Evolutionary conservation across 2,888 invertebrate genomes (phyloP).

Genomic region (Eulithis prunata): DNA sequence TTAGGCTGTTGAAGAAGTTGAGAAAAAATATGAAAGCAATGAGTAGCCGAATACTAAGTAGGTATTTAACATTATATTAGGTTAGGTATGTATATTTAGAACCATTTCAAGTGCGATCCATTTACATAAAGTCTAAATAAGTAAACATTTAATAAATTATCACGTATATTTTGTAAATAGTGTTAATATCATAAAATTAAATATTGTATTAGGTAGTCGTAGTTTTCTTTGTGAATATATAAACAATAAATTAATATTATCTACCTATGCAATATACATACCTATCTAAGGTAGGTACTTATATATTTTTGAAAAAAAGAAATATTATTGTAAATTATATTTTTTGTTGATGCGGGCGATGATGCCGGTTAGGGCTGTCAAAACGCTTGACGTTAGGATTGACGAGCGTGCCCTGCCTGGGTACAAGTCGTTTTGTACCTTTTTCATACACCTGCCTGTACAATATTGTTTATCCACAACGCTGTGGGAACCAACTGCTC

Average conservation of each 20-base stretch:
- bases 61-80: too few relatives aligned
- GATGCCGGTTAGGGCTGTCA: constrained; percentile 83
- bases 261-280: too few relatives aligned
- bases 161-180: too few relatives aligned
- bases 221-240: too few relatives aligned
- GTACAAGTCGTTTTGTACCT: constrained; percentile 67
- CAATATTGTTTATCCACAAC: constrained; percentile 64
- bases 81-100: too few relatives aligned
- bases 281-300: not conserved
- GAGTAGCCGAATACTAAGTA: too few relatives aligned
- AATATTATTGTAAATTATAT: constrained; percentile 45
- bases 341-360: constrained; percentile 63
- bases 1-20: not conserved
- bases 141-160: too few relatives aligned
- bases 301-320: not conserved
- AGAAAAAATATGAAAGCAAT: not conserved
- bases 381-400: constrained; percentile 79
- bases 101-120: too few relatives aligned
- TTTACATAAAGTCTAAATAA: too few relatives aligned
- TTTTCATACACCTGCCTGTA: constrained; percentile 72
- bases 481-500: constrained; percentile 49
- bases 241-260: too few relatives aligned
- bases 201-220: too few relatives aligned
- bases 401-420: constrained; percentile 73
- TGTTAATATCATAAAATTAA: too few relatives aligned